Conservation (phyloP, 2,113 vertebrate genomes). For the Macrotus californicus region DNA sequence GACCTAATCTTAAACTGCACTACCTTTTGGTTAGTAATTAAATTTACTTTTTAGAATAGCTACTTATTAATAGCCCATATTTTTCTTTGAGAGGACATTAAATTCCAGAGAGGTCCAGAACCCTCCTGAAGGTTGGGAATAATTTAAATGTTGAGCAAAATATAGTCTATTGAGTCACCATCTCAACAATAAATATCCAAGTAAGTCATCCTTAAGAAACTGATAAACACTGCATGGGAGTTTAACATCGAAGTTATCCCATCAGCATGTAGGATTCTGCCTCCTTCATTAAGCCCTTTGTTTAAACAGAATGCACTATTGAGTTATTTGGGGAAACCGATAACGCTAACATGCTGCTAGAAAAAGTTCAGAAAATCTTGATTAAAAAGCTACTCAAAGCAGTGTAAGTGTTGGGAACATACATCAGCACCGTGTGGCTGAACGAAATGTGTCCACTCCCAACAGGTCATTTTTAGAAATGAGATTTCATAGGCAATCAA, state of each 20-base stretch:
- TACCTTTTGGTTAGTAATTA: background rate
- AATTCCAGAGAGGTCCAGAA: background rate
- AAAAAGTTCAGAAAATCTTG: slow-evolving; percentile 16
- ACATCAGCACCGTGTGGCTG: background rate
- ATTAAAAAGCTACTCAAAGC: background rate
- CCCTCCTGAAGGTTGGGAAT: background rate
- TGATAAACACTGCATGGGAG: background rate
- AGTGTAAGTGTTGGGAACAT: background rate
- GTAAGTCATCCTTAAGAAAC: background rate
- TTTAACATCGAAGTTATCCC: background rate
- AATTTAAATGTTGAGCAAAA: background rate
- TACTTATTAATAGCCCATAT: background rate
- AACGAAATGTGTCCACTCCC: background rate
- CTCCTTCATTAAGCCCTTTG: background rate
- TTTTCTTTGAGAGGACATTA: background rate
- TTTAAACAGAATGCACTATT: background rate
- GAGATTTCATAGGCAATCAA: slow-evolving; percentile 26
- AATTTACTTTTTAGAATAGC: background rate
- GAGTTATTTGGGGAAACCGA: background rate
- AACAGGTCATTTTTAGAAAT: slow-evolving; percentile 43
- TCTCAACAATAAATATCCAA: background rate
- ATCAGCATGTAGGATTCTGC: background rate
- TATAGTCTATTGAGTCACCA: background rate
- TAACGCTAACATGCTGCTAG: background rate
- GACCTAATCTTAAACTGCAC: background rate